Evolutionary conservation across 2,113 vertebrate genomes (phyloP).

Genomic region (Archilochus colubris): DNA sequence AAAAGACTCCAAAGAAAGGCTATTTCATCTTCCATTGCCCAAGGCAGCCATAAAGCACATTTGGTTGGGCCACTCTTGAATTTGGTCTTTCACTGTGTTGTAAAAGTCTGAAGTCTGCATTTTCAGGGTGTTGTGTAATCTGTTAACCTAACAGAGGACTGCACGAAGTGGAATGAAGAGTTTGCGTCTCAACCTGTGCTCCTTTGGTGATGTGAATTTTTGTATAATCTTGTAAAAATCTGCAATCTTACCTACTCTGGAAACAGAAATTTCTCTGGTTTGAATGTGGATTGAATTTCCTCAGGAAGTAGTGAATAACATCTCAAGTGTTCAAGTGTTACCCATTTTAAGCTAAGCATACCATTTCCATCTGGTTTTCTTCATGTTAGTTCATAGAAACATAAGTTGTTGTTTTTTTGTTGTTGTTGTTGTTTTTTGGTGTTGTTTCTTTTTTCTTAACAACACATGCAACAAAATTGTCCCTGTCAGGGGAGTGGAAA

Average conservation of each 20-base stretch:
- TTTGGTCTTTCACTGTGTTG: neutral
- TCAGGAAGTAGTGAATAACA: neutral
- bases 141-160: neutral
- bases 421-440: too few relatives aligned
- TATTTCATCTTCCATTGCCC: neutral
- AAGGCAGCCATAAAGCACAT: neutral
- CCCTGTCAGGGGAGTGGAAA: neutral
- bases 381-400: neutral
- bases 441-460: too few relatives aligned
- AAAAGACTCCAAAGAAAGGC: neutral
- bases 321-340: neutral
- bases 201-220: neutral
- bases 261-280: neutral
- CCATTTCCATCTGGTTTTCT: neutral
- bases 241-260: neutral
- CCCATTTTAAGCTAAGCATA: neutral
- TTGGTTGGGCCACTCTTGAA: neutral
- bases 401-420: too few relatives aligned
- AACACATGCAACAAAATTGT: neutral
- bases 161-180: neutral
- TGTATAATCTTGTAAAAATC: neutral
- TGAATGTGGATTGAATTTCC: neutral
- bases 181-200: accelerated
- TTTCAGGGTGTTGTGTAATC: neutral
- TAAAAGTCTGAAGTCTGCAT: neutral